Evolutionary conservation across 2,888 invertebrate species (phyloP), one percentile per base, ranked within the genome.

Genomic region (Tipula confusa): DNA sequence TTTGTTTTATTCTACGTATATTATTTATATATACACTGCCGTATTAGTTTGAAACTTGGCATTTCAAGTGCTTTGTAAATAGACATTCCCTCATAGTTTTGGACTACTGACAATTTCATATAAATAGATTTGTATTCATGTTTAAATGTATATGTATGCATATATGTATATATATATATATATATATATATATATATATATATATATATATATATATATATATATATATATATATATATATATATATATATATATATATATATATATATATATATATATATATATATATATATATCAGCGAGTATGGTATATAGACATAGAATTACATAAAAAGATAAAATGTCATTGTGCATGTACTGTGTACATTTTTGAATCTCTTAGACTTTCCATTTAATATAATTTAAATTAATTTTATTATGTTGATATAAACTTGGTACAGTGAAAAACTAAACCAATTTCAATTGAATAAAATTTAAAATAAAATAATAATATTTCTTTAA

Each of bases 11-110:
- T 83, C 15, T 28, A 81, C 80, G 80, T 84, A 83, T 24, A 64
- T 43, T 64, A 64, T 80, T 80, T 29, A 1, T 33, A 15, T 15
- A 33, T 82, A 82, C n/a, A 36, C 82, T 82, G 82, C 82, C 82
- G 87, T 88, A 87, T 88, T 88, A 87, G 87, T 87, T 64, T 83
- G 87, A 87, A 88, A 87, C 88, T 87, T 88, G 87, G 87, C 86
- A 87, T 87, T 86, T 88, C 86, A 86, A 88, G 88, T 88, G 88
- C 87, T 88, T 85, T 85, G 88, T 85, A 88, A 88, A 88, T 87
- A 88, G 86, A 86, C 86, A 86, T 86, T 87, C 85, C 85, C 86
- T 84, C 84, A n/a, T n/a, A 84, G 85, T 86, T 84, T 84, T 83
- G 80, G 80, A 80, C 80, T 48, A 79, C 84, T 83, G 24, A 18